Base-by-base conservation (phyloP, 2,797 vertebrate species). In the Gallinago stenura region DNA sequence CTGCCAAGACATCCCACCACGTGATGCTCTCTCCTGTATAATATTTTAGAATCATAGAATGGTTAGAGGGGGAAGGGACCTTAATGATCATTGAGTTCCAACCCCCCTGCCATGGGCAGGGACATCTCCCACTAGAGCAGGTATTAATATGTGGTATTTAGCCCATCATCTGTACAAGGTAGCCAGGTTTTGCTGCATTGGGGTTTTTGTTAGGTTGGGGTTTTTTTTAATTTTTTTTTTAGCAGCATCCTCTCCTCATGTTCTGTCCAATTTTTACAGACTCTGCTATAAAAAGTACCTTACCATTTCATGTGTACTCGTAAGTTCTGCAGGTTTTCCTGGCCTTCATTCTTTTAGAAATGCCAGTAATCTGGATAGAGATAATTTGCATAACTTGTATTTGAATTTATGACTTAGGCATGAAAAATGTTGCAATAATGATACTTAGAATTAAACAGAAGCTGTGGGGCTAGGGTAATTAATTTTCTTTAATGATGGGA, bases 401-500 rank as follows among this genome's bases (percentile, higher is more conserved):
- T 94, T 97, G 28, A 85, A 85, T 90, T 66, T 86, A 76, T 92
- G 76, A 90, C 25, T 76, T 62, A 30, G 62, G 70, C 56, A 76
- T 95, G 94, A 96, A 93, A 90, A 94, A 95, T 95, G 87, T 87
- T 82, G 66, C 41, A 89, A 43, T 96, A 93, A 93, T 77, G 81
- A 89, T 95, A 68, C 64, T 89, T 90, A 83, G 91, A 95, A 91
- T 93, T 87, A 87, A 89, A 64, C 60, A 94, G 90, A 93, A 95
- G 41, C 81, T 85, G 37, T 87, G 68, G 61, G 72, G 78, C 71
- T 83, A 39, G 46, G 54, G 45, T 80, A 94, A 93, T 95, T 92
- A 91, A 89, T 95, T 95, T 95, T 94, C 73, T 80, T 92, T 91
- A 87, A 90, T 87, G 66, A 89, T 90, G 64, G 71, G 83, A 95